Base-by-base conservation (phyloP, 2,888 invertebrate species). In the Galerucella calmariensis region DNA sequence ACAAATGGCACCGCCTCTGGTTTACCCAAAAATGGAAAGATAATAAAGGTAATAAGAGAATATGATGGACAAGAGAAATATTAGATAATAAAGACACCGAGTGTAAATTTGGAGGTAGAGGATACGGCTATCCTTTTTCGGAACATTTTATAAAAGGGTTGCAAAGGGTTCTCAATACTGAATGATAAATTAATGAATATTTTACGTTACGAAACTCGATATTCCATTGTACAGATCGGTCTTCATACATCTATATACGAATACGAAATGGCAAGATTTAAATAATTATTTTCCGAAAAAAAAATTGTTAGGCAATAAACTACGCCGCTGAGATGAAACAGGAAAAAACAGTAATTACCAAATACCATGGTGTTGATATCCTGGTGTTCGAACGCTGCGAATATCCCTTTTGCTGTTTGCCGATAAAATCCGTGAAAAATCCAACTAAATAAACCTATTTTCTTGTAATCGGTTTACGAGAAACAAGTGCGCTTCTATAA, bases 121-220 rank as follows among this genome's bases (percentile, higher is more conserved):
- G 72, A 74, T 66, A 78, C 67, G 67, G 74, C 70, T 74, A 71
- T 75, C 78, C 75, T 77, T 78, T 78, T 78, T 71, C 72, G 53
- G 75, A 68, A 67, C 56, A 70, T 79, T 79, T 77, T 78, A 20
- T 20, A 79, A 81, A 81, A 80, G 79, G 81, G 80, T 79, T 80
- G 77, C 72, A 76, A 79, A 75, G 80, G 79, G 79, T 81, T 82
- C 81, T 80, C 79, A 81, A 83, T 81, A 83, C 80, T 79, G 81
- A 83, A 83, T 83, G 83, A 83, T 83, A 83, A 83, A 83, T 81
- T 84, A 82, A 83, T 81, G 82, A 82, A 78, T 75, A 75, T 76
- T 71, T 71, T 74, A 73, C 63, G 69, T 61, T 61, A 65, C 63
- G 78, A 75, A 78, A 77, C 59, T 74, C 75, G 77, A 78, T 78